phyloP scores from a whole-genome alignment of 2,797 vertebrate species.

The Catamblyrhynchus diadema region DNA sequence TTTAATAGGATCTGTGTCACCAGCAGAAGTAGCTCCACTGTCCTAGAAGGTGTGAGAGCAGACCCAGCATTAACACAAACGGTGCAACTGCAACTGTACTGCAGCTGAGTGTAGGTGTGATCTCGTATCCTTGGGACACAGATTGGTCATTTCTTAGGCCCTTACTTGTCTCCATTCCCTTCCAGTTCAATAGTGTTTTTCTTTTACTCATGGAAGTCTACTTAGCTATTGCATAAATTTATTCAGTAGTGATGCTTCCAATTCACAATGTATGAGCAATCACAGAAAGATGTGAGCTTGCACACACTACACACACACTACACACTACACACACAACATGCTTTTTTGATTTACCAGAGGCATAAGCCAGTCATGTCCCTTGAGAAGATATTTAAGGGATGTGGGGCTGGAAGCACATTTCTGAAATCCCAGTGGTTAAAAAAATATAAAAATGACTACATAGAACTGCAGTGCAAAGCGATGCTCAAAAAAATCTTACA shows the following conservation, averaged over 20 bases:
- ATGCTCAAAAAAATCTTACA: not conserved
- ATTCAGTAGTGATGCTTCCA: constrained; percentile 54
- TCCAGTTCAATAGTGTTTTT: constrained; percentile 54
- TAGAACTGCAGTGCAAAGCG: not conserved
- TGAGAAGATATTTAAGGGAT: not conserved
- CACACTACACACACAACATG: not conserved
- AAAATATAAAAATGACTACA: not conserved
- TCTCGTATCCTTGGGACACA: not conserved
- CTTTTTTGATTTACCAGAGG: constrained; percentile 35
- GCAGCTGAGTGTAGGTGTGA: not conserved
- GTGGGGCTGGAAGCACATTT: not conserved
- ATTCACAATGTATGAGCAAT: constrained; percentile 29
- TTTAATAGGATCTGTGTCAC: not conserved
- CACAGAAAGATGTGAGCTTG: constrained; percentile 24
- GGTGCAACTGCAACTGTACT: not conserved
- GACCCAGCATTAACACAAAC: not conserved
- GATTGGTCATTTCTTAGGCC: not conserved
- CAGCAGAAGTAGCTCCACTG: not conserved
- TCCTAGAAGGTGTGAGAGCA: not conserved
- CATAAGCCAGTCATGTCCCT: not conserved
- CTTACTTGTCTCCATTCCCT: constrained; percentile 63
- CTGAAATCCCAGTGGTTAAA: constrained; percentile 29
- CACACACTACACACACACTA: constrained; percentile 1
- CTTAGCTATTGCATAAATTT: constrained; percentile 65
- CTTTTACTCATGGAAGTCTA: constrained; percentile 48